These are phyloP conservation scores for Porites evermanni DNA, from an alignment of 92 coral and sea anemone species.

Conservation along the genomic window DNA sequence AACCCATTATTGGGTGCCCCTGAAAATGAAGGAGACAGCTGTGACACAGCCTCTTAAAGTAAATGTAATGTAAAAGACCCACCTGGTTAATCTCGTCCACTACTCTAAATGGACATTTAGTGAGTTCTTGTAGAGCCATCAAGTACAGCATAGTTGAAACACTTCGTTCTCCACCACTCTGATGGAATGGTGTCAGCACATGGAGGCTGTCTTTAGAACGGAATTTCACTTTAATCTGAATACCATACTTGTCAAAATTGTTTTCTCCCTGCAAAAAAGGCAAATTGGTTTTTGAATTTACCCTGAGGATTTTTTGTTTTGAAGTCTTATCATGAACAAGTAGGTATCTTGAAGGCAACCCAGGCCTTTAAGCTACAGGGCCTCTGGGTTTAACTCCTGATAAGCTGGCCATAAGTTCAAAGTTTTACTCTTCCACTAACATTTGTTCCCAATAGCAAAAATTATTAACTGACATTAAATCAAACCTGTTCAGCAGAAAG, in stretches of 20 bases:
- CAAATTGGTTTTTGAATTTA: too few species aligned
- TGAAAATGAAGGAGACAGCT: background rate
- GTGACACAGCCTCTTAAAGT: background rate
- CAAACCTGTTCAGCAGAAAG: conserved; percentile 92
- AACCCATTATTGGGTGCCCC: too few species aligned
- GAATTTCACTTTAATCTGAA: conserved; percentile 97
- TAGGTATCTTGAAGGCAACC: too few species aligned
- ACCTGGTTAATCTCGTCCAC: conserved; percentile 99
- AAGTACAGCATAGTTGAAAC: conserved; percentile 95
- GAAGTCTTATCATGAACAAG: too few species aligned
- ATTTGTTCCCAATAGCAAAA: too few species aligned
- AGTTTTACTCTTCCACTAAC: too few species aligned
- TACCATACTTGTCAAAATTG: conserved; percentile 93
- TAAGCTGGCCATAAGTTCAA: too few species aligned
- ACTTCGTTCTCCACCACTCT: conserved; percentile 98
- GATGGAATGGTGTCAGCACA: conserved; percentile 95
- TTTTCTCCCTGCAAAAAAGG: conserved; percentile 70
- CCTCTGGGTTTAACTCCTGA: too few species aligned
- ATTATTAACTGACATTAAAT: too few species aligned
- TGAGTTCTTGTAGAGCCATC: conserved; percentile 96
- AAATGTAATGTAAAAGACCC: too few species aligned
- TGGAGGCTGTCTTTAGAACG: conserved; percentile 96
- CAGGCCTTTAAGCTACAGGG: too few species aligned
- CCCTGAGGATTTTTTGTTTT: too few species aligned
- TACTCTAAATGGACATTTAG: conserved; percentile 94